Conservation (phyloP, 1,140 invertebrate genomes). For the Oncopeltus fasciatus region DNA sequence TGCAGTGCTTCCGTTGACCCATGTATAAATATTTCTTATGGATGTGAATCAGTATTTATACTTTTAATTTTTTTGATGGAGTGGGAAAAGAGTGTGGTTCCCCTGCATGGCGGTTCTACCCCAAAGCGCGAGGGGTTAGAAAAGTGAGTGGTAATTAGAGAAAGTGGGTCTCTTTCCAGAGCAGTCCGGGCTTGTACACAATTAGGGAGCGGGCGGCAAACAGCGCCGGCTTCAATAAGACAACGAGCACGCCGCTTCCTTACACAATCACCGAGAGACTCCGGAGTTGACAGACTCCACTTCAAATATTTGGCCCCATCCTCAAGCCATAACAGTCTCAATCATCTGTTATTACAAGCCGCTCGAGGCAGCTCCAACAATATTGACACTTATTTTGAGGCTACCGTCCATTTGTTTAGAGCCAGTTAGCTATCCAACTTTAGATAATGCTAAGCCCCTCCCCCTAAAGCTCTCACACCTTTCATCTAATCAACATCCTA, state of each 20-base stretch:
- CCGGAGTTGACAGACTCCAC: slow-evolving; percentile 7
- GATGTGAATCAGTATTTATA: no score
- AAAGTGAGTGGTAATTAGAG: background rate
- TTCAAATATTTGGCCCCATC: slow-evolving; percentile 7
- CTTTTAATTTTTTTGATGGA: no score
- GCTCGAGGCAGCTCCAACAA: background rate
- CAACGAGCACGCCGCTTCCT: background rate
- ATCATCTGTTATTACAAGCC: slow-evolving; percentile 11
- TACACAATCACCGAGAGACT: slow-evolving; percentile 9
- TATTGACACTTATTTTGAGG: slow-evolving; percentile 12
- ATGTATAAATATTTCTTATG: no score
- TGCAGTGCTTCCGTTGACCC: no score
- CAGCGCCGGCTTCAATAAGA: slow-evolving; percentile 1
- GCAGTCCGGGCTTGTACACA: background rate
- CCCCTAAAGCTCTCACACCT: no score
- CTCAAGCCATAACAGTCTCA: slow-evolving; percentile 10
- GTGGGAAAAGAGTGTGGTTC: no score
- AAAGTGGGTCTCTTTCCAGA: background rate
- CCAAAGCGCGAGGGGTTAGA: background rate
- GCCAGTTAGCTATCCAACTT: slow-evolving; percentile 1
- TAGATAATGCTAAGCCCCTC: no score
- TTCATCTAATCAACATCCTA: no score
- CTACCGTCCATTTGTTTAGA: slow-evolving; percentile 7
- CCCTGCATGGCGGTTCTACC: no score
- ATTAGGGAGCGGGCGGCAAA: background rate